Base-by-base conservation (phyloP, 2,113 vertebrate genomes). In the Paramormyrops kingsleyae region DNA sequence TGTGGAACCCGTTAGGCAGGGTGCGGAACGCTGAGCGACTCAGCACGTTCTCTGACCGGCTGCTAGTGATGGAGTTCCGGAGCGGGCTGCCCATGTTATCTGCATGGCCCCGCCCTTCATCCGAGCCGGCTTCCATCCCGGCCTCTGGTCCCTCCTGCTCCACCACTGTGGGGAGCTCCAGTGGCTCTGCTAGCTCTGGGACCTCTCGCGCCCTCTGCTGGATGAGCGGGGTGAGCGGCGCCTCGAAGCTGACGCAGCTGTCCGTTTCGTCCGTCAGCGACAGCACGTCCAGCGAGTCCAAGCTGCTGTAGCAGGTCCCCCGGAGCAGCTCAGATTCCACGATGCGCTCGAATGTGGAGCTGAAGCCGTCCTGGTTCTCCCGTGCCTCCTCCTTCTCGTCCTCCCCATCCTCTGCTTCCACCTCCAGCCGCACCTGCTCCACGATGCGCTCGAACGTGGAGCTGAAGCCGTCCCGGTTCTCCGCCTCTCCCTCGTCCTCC, bases 241-340 rank as follows among this genome's bases (percentile, higher is more conserved):
- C 98, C 92, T 99, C 98, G 0, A 99, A 98, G 90, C 98, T 99
- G 91, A 99, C 96, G 1, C 98, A 99, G 95, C 98, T 99, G 95
- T 99, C 98, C 1, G 98, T 98, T 95, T 99, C 98, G 0, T 99
- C 98, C 0, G 98, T 99, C 90, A 99, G 97, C 13, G 98, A 99
- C 92, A 99, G 95, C 92, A 98, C 97, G 0, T 99, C 98, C 92
- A 99, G 93, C 42, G 98, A 99, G 94, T 99, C 98, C 87, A 99
- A 94, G 94, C 98, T 99, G 96, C 98, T 99, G 94, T 99, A 99
- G 93, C 97, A 99, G 2, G 98, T 99, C 47, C 97, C 97, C 83
- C 97, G 95, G 93, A 99, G 96, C 91, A 99, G 95, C 42, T 99
- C 98, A 0, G 98, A 99, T 95, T 99, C 98, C 91, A 99, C 96